Base-by-base conservation (phyloP, 1,140 invertebrate species). In the Stegodyphus dumicola region DNA sequence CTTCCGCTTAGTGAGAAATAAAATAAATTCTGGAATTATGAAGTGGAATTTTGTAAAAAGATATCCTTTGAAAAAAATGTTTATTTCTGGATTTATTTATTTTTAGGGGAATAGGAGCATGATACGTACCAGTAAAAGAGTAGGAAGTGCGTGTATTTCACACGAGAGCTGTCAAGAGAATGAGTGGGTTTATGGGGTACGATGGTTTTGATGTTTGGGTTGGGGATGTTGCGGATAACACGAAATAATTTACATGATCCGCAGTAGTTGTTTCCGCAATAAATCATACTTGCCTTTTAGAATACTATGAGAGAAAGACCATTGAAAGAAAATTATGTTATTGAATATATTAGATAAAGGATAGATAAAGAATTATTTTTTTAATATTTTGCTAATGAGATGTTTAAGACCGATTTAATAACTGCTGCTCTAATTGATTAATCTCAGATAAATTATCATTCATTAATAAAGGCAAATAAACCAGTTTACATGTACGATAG, bases 141-240 rank as follows among this genome's bases (percentile, higher is more conserved):
- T 60, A 60, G 56, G 56, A 60, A 60, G 56, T 60, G 15, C 9
- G 15, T 9, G 15, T 11, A 60, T 5, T 11, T 15, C 0, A 60
- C 15, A 60, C 56, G 56, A 60, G 15, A 11, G 1, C 15, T 75
- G 7, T n/a, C 15, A 33, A 33, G 9, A 4, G 11, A 13, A 51
- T 10, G 60, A 77, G 60, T 66, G 48, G 75, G 75, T 77, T 33
- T 77, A 77, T 52, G 48, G 51, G 75, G 75, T 77, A 52, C 51
- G 75, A 33, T 60, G 33, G 49, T 74, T 54, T 17, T 74, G 51
- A 11, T n/a, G 15, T 60, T 15, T 15, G 56, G 9, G 56, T 11
- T 9, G 15, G 56, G 56, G 56, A 5, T 11, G 15, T 2, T 11
- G 56, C 15, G 15, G 56, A 60, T 33, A 60, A 60, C 9, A 60